Evolutionary conservation across 1,140 invertebrate species (phyloP), one percentile per base, ranked within the genome.

Genomic region (Bombus pyrosoma): DNA sequence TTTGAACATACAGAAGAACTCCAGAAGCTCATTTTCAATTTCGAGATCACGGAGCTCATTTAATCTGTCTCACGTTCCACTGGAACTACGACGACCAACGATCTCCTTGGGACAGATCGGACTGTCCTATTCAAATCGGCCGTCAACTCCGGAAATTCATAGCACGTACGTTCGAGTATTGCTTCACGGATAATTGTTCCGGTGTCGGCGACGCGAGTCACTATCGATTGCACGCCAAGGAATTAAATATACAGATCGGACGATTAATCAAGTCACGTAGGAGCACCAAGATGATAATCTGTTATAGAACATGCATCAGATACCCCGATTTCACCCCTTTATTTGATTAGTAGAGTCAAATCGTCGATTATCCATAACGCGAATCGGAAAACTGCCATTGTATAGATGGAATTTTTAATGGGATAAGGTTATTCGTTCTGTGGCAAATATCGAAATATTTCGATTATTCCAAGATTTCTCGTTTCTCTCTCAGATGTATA

Each of bases 231-330:
- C 64, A 82, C 75, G 57, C 43, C n/a, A 59, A 85, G 68, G 77
- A 88, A 88, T 88, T 88, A 88, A 88, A 88, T 88, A 87, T 75
- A 82, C 81, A 75, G 86, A 39, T 57, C 75, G 77, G 79, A 76
- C 81, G 86, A 88, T 88, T 88, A 88, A 88, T 88, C 87, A 88
- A 88, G 81, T 75, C 81, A 82, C 81, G 81, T 82, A 82, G 41
- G n/a, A n/a, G 25, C 39, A 75, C 32, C n/a, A 64, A 82, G 81
- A 66, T 57, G 81, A 82, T 74, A 82, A 82, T 82, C 81, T 75
- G 57, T 82, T 75, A 82, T 82, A 43, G 71, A 75, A 82, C 57
- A 32, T 75, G 59, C 75, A 82, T 66, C 81, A 47, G 71, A 82
- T 82, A 82, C 32, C 10, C 22, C 32, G 6, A 15, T 32, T n/a